A percentile compares a stretch with the other conserved stretches of the same genome.
phyloP scores from a whole-genome alignment of 2,113 vertebrate species.

The Serilophus lunatus region DNA sequence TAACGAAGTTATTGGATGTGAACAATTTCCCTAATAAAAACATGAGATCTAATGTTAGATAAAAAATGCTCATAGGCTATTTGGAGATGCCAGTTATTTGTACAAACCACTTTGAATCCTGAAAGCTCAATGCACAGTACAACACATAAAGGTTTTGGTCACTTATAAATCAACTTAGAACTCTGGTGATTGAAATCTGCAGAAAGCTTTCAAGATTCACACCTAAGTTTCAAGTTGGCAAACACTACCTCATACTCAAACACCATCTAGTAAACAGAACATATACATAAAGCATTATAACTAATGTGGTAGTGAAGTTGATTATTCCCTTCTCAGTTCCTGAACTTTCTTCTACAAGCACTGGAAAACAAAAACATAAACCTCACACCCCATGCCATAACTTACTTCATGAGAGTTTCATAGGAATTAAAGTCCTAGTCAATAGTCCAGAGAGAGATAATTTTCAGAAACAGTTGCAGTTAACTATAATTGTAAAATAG shows the following conservation, averaged over 20 bases:
- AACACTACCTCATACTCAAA: not conserved
- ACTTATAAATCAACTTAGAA: not conserved
- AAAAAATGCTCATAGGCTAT: not conserved
- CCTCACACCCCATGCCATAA: rapidly evolving
- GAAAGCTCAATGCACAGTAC: not conserved
- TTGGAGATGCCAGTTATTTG: not conserved
- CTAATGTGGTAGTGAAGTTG: not conserved
- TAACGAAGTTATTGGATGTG: not conserved
- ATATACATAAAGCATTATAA: not conserved
- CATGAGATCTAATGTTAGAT: not conserved
- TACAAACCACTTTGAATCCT: not conserved
- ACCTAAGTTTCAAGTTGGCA: not conserved
- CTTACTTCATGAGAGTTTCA: not conserved
- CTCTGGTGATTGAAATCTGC: not conserved
- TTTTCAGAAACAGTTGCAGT: not conserved
- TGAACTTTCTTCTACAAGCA: not conserved
- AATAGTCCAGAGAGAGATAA: not conserved
- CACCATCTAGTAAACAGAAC: not conserved
- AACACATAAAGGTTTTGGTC: not conserved
- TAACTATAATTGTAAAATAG: not conserved
- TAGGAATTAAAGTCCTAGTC: not conserved
- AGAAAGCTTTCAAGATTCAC: not conserved
- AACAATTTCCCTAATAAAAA: not conserved
- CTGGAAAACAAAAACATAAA: not conserved
- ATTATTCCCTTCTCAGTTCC: not conserved